Percentiles rank a stretch among this genome's conserved stretches.
Evolutionary conservation across 2,113 vertebrate species (phyloP).

Genomic region (Pogonocichla stellata): DNA sequence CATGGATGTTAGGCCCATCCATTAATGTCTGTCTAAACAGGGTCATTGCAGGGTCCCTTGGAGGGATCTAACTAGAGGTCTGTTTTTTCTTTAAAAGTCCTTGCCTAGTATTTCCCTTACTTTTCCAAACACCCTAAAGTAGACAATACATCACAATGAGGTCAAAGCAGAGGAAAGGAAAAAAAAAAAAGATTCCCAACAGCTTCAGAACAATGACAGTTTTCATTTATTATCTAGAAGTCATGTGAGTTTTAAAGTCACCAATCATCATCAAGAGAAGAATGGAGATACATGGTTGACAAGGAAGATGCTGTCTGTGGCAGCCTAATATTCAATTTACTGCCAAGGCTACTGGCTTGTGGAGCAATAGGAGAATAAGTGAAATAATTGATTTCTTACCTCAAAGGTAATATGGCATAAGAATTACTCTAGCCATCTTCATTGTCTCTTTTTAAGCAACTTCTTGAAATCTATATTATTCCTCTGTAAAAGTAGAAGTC

Average conservation of each 20-base stretch:
- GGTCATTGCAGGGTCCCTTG: conserved; percentile 56
- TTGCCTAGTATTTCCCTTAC: conserved; percentile 50
- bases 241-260: conserved; percentile 65
- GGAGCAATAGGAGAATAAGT: conserved; percentile 18
- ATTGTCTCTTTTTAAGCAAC: background rate
- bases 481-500: background rate
- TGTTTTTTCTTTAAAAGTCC: conserved; percentile 68
- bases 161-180: conserved; percentile 52
- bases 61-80: conserved; percentile 42
- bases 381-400: conserved; percentile 58
- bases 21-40: conserved; percentile 32
- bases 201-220: conserved; percentile 50
- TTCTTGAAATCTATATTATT: background rate
- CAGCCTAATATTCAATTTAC: conserved; percentile 55
- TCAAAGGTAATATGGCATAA: conserved; percentile 29
- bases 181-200: background rate
- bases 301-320: conserved; percentile 50
- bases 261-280: conserved; percentile 63
- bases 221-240: conserved; percentile 64
- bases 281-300: conserved; percentile 41
- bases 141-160: conserved; percentile 70
- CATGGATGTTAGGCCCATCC: background rate
- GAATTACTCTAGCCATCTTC: background rate
- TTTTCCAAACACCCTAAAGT: conserved; percentile 62
- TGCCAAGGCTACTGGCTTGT: conserved; percentile 40